Evolutionary conservation across 1,140 invertebrate species (phyloP).

Genomic region (Adelges cooleyi): DNA sequence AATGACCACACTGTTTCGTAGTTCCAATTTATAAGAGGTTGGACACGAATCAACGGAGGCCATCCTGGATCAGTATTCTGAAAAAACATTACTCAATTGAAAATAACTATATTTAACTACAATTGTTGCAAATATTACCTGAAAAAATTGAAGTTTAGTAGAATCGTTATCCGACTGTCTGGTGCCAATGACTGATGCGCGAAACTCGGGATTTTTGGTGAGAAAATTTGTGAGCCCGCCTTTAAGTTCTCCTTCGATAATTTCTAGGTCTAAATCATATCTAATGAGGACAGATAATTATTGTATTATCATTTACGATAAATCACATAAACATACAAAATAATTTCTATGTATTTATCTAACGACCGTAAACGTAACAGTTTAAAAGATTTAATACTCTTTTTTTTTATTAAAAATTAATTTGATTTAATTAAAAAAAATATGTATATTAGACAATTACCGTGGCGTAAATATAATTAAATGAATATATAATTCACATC

Average conservation of each 20-base stretch:
- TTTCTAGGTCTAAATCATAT: conserved; percentile 61
- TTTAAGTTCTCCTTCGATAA: conserved; percentile 60
- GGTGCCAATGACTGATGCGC: conserved; percentile 79
- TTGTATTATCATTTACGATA: no score
- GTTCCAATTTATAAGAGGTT: conserved; percentile 78
- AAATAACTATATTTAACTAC: no score
- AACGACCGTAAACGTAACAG: no score
- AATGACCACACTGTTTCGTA: conserved; percentile 86
- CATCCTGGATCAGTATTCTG: conserved; percentile 74
- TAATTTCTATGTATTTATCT: no score
- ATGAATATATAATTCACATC: no score
- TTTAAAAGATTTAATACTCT: no score
- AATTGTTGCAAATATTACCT: conserved; percentile 51
- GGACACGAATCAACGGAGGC: conserved; percentile 77
- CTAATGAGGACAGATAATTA: conserved; percentile 37
- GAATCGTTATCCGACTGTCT: conserved; percentile 72
- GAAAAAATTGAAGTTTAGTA: conserved; percentile 50
- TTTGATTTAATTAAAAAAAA: no score
- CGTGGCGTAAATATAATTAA: no score
- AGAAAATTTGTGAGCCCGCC: conserved; percentile 51
- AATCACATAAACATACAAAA: no score
- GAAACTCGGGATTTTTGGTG: conserved; percentile 51
- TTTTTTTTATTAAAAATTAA: no score
- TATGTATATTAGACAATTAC: no score
- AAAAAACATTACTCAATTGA: no score